Evolutionary conservation across 2,888 invertebrate genomes (phyloP).

Genomic region (Lycocerus yunnanus): DNA sequence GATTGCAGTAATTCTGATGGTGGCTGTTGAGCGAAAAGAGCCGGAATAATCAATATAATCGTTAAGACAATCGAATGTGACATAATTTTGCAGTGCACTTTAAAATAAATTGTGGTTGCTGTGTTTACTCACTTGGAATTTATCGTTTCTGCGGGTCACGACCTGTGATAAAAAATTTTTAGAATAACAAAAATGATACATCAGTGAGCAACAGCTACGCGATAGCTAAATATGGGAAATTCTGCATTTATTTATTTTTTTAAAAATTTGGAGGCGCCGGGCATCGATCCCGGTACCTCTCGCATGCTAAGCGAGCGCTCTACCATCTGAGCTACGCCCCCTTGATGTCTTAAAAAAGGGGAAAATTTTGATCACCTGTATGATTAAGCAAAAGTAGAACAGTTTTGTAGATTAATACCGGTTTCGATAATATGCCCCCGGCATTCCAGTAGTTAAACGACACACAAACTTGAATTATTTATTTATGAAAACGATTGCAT

Average conservation of each 20-base stretch:
- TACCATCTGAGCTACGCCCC: conserved; percentile 60
- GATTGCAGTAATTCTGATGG: background rate
- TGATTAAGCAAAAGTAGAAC: background rate
- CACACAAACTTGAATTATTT: no score
- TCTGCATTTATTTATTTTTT: no score
- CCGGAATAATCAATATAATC: background rate
- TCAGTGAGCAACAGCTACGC: background rate
- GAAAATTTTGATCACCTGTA: background rate
- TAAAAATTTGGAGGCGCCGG: conserved; percentile 50
- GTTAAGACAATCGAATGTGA: background rate
- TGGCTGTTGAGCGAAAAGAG: background rate
- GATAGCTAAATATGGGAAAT: background rate
- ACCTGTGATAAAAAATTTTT: background rate
- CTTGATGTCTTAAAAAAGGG: background rate
- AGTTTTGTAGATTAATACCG: background rate
- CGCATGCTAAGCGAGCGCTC: conserved; percentile 63
- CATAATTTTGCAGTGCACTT: background rate
- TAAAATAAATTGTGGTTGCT: background rate
- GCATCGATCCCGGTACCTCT: conserved; percentile 64
- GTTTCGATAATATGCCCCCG: background rate
- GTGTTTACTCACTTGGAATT: background rate
- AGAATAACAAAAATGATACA: background rate
- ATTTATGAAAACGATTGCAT: no score
- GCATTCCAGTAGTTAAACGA: no score
- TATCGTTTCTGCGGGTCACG: background rate